Evolutionary conservation across 2,888 invertebrate genomes (phyloP), one percentile per base, ranked within the genome.

Genomic region (Drosophila seclusa): DNA sequence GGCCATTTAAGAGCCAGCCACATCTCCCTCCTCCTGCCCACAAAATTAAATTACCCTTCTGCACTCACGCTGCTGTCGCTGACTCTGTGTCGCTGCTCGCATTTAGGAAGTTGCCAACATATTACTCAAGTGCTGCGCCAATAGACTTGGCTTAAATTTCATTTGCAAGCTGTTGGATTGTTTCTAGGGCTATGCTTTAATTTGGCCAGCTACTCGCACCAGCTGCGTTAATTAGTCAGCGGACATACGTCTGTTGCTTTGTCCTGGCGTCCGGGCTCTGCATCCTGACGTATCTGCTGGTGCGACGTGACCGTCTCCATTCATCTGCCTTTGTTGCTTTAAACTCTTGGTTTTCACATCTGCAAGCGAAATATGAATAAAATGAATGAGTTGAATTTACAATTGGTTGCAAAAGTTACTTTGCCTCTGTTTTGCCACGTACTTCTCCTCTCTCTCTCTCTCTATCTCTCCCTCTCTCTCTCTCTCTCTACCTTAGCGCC

Each of bases 331-430:
- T 8, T 60, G 38, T 42, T 48, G 31, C 21, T 48, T 29, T 68
- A 50, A 11, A 4, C 49, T 68, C 49, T 68, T 53, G 36, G 59
- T 42, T 48, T 60, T 67, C 54, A 45, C 45, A 78, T 80, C 78
- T 78, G 78, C 62, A 80, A 78, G 71, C 71, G 59, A 80, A 68
- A 78, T 64, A 68, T 80, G 76, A 68, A 80, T 76, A 63, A 72
- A 76, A 68, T 45, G 57, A 76, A 66, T 78, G 73, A 76, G 68
- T 78, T 72, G 57, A 75, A 65, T 76, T 70, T 75, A 59, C 62
- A 76, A 69, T 65, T 60, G 49, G 10, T 57, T n/a, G 31, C 16
- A 11, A 49, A 54, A 63, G 29, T 68, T 52, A n/a, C n/a, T 54
- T 50, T 73, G 60, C 60, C 61, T 59, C 21, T 42, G 21, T 21